These are phyloP conservation scores for Gymnarchus niloticus DNA, from an alignment of 2,113 vertebrate genomes.

Conservation along the genomic window DNA sequence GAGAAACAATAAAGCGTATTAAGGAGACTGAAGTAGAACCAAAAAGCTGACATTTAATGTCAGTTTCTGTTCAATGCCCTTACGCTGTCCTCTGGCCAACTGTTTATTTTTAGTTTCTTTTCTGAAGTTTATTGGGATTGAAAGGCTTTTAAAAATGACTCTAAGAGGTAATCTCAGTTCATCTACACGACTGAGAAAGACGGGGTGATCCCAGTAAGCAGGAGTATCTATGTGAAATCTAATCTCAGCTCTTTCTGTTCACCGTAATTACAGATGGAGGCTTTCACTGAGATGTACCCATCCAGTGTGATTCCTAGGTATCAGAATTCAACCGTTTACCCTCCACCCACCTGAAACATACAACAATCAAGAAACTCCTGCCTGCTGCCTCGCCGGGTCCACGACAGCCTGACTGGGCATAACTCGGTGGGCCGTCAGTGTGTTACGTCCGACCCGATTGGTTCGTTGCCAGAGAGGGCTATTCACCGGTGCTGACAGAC, in stretches of 20 bases:
- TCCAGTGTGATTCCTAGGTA: not conserved
- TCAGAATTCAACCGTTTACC: no score
- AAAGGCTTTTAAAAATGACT: not conserved
- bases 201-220: not conserved
- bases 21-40: not conserved
- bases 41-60: not conserved
- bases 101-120: not conserved
- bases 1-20: not conserved
- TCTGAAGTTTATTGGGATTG: conserved; percentile 5
- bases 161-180: not conserved
- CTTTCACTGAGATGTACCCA: not conserved
- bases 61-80: not conserved
- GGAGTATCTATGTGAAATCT: not conserved
- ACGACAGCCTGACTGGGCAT: not conserved
- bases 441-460: not conserved
- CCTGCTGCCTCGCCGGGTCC: not conserved
- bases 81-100: not conserved
- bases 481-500: not conserved
- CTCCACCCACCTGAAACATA: not conserved
- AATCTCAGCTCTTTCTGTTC: not conserved
- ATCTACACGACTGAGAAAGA: not conserved
- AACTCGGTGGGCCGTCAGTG: not conserved
- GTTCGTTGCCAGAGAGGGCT: not conserved
- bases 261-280: not conserved
- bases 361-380: not conserved